Evolutionary conservation across 2,888 invertebrate species (phyloP).

Genomic region (Seira sanloemensis): DNA sequence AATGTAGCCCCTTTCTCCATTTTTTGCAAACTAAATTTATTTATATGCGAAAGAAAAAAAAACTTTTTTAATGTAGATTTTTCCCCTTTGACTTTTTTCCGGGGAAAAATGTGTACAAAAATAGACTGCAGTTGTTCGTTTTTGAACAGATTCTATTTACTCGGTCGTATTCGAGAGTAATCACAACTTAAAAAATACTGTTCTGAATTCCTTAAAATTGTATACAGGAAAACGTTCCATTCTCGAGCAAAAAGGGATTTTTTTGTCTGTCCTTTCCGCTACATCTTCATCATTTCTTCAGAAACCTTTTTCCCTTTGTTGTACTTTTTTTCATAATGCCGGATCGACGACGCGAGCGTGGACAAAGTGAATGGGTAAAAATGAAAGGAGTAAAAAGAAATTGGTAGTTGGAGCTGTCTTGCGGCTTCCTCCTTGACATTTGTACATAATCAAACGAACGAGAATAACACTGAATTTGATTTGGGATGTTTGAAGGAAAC

Average conservation of each 20-base stretch:
- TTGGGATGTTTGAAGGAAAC: neutral
- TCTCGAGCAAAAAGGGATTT: too few relatives aligned
- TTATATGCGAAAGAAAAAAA: too few relatives aligned
- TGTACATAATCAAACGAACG: constrained; percentile 38
- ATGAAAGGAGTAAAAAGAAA: neutral
- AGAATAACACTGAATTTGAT: neutral
- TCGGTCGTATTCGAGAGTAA: neutral
- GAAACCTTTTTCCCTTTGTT: constrained; percentile 18
- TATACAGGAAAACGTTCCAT: constrained; percentile 3
- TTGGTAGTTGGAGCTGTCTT: constrained; percentile 16
- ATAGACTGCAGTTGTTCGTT: neutral
- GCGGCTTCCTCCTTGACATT: constrained; percentile 57
- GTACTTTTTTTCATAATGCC: constrained; percentile 39
- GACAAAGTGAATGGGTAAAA: constrained; percentile 7
- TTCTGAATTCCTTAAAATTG: constrained; percentile 28
- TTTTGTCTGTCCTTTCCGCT: neutral
- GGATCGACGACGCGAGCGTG: neutral
- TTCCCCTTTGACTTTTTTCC: constrained; percentile 13
- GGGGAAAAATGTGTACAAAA: constrained; percentile 2
- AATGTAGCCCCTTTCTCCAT: constrained; percentile 67
- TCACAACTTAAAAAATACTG: constrained; percentile 50
- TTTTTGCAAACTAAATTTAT: constrained; percentile 21
- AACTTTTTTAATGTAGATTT: constrained; percentile 32
- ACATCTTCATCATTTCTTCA: neutral
- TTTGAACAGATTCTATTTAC: neutral